These are phyloP conservation scores for Callimorpha dominula DNA, from an alignment of 2,888 invertebrate genomes.

Conservation along the genomic window DNA sequence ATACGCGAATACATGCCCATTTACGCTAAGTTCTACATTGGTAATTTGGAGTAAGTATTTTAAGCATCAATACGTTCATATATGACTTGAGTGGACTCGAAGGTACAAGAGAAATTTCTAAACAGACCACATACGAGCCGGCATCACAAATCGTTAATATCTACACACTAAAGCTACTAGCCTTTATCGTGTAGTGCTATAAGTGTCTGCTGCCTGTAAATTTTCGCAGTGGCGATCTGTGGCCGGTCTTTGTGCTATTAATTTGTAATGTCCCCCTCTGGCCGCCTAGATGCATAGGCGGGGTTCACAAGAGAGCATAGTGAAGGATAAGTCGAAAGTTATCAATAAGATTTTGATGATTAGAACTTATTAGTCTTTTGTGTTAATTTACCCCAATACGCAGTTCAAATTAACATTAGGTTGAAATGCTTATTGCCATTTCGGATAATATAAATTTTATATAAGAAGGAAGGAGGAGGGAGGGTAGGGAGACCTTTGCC, in stretches of 20 bases:
- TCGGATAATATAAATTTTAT: background rate
- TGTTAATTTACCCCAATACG: background rate
- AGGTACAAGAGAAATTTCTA: conserved; percentile 1
- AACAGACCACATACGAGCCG: background rate
- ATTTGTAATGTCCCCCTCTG: conserved; percentile 84
- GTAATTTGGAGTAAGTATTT: no score
- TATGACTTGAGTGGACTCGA: background rate
- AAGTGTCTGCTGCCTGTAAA: conserved; percentile 83
- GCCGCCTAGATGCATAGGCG: conserved; percentile 71
- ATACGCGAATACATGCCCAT: no score
- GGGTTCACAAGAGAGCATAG: conserved; percentile 59
- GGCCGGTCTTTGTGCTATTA: conserved; percentile 86
- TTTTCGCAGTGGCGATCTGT: conserved; percentile 84
- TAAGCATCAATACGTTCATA: background rate
- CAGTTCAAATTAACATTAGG: background rate
- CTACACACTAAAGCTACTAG: conserved; percentile 49
- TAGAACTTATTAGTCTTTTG: background rate
- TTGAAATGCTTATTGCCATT: background rate
- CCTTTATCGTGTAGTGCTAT: conserved; percentile 71
- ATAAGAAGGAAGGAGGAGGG: background rate
- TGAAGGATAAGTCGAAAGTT: conserved; percentile 61
- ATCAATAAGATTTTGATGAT: conserved; percentile 12
- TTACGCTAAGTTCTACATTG: no score
- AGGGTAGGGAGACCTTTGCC: no score
- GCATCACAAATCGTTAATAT: conserved; percentile 57